Evolutionary conservation across 2,113 vertebrate genomes (phyloP), one percentile per base, ranked within the genome.

Genomic region (Cavia aperea): DNA sequence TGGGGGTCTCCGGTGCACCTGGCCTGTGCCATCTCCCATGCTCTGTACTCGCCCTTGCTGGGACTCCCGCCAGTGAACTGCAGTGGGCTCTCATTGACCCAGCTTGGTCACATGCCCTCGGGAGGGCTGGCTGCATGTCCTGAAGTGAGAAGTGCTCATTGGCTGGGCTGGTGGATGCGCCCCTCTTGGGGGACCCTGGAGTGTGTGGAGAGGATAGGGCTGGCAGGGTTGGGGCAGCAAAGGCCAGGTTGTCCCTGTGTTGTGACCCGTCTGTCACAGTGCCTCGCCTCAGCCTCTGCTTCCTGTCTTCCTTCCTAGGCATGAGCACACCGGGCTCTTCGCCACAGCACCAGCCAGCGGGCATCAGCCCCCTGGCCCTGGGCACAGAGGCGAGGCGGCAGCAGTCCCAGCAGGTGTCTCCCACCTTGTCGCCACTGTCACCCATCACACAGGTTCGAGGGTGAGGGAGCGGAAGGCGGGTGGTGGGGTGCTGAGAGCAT

Each of bases 401-500:
- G 10, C 98, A 98, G 93, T 96, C 98, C 1, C 99, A 99, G 97
- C 99, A 99, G 43, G 98, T 98, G 95, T 98, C 99, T 12, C 98
- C 99, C 81, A 99, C 98, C 2, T 98, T 99, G 14, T 98, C 98
- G 93, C 98, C 99, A 2, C 97, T 99, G 62, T 98, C 98, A 46
- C 98, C 98, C 78, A 98, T 99, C 83, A 97, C 98, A 92, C 99
- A 99, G 98, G 99, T 99, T 96, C 93, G 91, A 63, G 1, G 81
- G 18, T 0, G 0, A 18, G 88, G 21, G 85, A 83, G 43, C 15
- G 19, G 60, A 79, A 39, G 13, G 31, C 1, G 24, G 73, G 46
- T 8, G 0, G 1, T 6, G 12, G 73, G 43, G 73, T 31, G n/a
- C 81, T 46, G 31, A 39, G 33, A 56, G 49, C 2, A 1, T 19